A percentile compares a stretch with the other conserved stretches of the same genome.
phyloP scores from a whole-genome alignment of 2,797 vertebrate genomes.

The Myoxocephalus aenaeus region DNA sequence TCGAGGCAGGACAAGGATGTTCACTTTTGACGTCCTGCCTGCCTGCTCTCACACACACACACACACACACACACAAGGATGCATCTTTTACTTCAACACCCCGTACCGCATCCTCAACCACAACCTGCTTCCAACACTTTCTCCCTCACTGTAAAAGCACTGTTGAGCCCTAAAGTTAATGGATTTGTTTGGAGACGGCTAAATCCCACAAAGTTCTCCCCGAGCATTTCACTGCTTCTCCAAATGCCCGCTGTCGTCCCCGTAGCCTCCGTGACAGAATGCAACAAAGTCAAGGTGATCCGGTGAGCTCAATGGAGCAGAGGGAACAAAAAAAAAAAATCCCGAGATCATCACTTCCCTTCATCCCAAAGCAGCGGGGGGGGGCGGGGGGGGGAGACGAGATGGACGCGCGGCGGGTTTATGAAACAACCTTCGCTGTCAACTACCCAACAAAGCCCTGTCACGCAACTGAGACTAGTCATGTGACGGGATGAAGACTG shows the following conservation, averaged over 20 bases:
- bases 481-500: constrained; percentile 70
- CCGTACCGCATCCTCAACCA: constrained; percentile 19
- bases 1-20: constrained; percentile 49
- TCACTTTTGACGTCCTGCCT: constrained; percentile 39
- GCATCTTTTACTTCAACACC: constrained; percentile 15
- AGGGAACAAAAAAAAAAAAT: constrained; percentile 1
- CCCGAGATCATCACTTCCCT: constrained; percentile 78
- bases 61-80: constrained; percentile 8
- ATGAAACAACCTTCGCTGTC: constrained; percentile 74
- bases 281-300: constrained; percentile 74
- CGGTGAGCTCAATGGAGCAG: constrained; percentile 54
- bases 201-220: constrained; percentile 36
- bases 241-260: constrained; percentile 19
- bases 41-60: constrained; percentile 19
- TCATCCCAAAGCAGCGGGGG: constrained; percentile 67
- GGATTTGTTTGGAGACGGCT: constrained; percentile 35
- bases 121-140: constrained; percentile 31
- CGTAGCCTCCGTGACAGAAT: constrained; percentile 45
- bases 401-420: constrained; percentile 64
- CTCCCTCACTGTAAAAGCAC: constrained; percentile 19
- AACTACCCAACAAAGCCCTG: constrained; percentile 68
- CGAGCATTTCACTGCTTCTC: neutral
- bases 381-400: no score
- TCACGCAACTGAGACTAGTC: constrained; percentile 40
- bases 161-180: constrained; percentile 19